Evolutionary conservation across 1,140 invertebrate species (phyloP), one percentile per base, ranked within the genome.

Genomic region (Caerostris darwini): DNA sequence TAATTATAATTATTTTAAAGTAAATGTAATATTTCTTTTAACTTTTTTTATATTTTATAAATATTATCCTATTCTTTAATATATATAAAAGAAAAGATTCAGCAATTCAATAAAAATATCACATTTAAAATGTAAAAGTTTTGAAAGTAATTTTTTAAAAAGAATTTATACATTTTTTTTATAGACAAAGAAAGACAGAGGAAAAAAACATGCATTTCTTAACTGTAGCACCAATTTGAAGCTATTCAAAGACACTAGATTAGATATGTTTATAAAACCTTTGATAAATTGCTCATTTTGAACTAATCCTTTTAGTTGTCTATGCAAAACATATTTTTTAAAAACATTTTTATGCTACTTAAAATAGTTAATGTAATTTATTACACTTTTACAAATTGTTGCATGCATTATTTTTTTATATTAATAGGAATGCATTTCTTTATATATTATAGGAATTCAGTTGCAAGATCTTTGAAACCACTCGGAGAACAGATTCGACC

Each of bases 401-500:
- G 61, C 8, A 17, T 10, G 61, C 8, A 64, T 17, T 64, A 64
- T 64, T 10, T 64, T 64, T 64, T 10, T 10, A 10, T 17, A 8
- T 10, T 10, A 64, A 64, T 17, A 2, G 17, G 17, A 10, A n/a
- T 4, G n/a, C 64, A 67, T 10, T 67, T 10, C n/a, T 34, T 34
- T 34, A 34, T 34, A 34, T 94, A 89, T 95, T 95, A 5, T 94
- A 97, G 97, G 97, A 98, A 98, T 95, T 98, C 98, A 1, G 98
- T 99, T 0, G 98, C 98, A 61, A 96, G 98, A 97, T 96, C 97
- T 96, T 93, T 97, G 97, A 95, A 98, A 95, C 97, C 97, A 1
- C 96, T 96, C 95, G 96, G 95, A 85, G 98, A 99, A 95, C 97
- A 97, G 89, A 97, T 97, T 92, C 96, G 98, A 93, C 98, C 98